Conservation (phyloP, 2,113 vertebrate species). For the Bujurquina vittata region DNA sequence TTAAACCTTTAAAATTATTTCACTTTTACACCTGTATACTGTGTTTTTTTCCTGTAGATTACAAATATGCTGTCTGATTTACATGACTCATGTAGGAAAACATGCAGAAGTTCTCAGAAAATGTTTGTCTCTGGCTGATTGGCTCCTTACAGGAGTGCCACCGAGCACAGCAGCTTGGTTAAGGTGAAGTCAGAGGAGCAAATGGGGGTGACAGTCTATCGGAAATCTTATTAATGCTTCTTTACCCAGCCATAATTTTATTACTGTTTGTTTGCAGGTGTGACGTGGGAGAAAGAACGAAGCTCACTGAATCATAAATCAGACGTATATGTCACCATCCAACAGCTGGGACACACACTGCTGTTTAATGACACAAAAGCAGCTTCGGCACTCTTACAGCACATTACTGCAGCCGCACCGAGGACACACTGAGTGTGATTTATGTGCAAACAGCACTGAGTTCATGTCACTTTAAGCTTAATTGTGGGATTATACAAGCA, state of each 20-base stretch:
- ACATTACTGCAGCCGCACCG: not conserved
- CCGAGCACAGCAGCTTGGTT: not conserved
- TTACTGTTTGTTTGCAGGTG: constrained; percentile 14
- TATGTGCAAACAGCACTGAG: not conserved
- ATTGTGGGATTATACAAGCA: not conserved
- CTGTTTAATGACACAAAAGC: not conserved
- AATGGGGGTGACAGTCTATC: not conserved
- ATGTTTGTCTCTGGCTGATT: not conserved
- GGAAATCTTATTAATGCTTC: constrained; percentile 4
- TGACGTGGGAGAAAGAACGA: not conserved
- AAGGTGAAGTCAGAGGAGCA: not conserved
- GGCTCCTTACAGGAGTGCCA: not conserved
- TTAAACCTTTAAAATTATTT: not conserved
- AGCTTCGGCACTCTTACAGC: not conserved
- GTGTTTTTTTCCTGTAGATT: not conserved
- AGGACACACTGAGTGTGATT: not conserved
- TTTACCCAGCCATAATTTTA: not conserved
- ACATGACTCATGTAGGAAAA: constrained; percentile 4
- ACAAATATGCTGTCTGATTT: not conserved
- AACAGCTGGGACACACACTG: not conserved
- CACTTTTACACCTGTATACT: not conserved
- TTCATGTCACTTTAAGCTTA: not conserved
- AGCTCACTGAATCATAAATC: constrained; percentile 7
- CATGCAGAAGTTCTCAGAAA: constrained; percentile 4
- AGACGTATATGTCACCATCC: not conserved